Base-by-base conservation (phyloP, 2,113 vertebrate species). In the Plecotus auritus region DNA sequence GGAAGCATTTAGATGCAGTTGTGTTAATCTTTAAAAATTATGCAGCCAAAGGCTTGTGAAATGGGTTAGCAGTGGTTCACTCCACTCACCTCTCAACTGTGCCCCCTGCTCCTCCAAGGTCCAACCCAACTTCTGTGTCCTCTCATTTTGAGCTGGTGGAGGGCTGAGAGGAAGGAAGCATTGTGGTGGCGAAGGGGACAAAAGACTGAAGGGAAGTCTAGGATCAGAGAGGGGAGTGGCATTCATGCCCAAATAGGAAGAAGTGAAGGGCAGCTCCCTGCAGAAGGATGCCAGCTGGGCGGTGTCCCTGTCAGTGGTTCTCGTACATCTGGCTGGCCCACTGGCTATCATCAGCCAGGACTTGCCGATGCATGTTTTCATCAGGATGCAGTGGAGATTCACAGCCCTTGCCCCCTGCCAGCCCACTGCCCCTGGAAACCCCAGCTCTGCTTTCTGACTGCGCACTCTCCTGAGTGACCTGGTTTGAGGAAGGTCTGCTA, bases 321-420 rank as follows among this genome's bases (percentile, higher is more conserved):
- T 49, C 22, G 9, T 0, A 0, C 0, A 16, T 32, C 2, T 3
- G 10, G 26, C n/a, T 16, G 45, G 10, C 17, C 26, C 23, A 1
- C n/a, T 26, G 37, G 54, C 14, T 20, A 7, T 9, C 13, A 0
- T 32, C 32, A 49, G 9, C 6, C 30, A 18, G 16, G 9, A 7
- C 2, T 35, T 47, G 22, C 35, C 8, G 35, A 9, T 35, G 2
- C 13, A 22, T 18, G 37, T 30, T 54, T 40, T 51, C n/a, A 2
- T 45, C 5, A 26, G 16, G 83, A 64, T 4, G 51, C 59, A 67
- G 23, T 70, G 84, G 35, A 54, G 35, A 37, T 40, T 10, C 42
- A 12, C 9, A 59, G 64, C 40, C 22, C 16, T 30, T 47, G 30
- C 20, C 28, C 32, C 64, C 35, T 30, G 61, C 30, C 73, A 1